These are phyloP conservation scores for Halictus ligatus DNA, from an alignment of 2,888 invertebrate genomes.

Conservation along the genomic window DNA sequence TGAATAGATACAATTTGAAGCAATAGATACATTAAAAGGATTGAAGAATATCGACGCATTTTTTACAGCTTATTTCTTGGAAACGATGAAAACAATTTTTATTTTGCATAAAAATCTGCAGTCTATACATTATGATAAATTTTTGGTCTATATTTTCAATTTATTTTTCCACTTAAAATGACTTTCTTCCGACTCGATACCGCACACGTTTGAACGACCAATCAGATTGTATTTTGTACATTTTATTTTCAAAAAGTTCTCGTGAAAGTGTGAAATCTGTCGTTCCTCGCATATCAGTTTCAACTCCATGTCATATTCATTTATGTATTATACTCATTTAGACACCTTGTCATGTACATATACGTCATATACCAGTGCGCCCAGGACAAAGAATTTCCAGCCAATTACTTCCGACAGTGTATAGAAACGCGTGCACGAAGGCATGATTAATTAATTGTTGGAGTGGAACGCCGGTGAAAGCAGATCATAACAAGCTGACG, in stretches of 20 bases:
- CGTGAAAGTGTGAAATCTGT: conserved; percentile 6
- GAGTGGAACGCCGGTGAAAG: conserved; percentile 43
- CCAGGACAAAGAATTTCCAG: conserved; percentile 19
- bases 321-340: not conserved
- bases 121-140: no score
- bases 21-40: no score
- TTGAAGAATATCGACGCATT: no score
- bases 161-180: not conserved
- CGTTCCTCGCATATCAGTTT: not conserved
- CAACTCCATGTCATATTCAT: not conserved
- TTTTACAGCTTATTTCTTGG: no score
- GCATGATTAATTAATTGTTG: conserved; percentile 43
- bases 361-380: not conserved
- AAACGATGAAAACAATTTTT: no score
- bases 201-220: not conserved
- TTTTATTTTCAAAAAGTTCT: not conserved
- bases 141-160: not conserved
- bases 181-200: not conserved
- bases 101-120: no score
- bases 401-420: conserved; percentile 31
- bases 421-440: conserved; percentile 20
- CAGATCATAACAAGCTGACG: conserved; percentile 41
- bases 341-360: not conserved
- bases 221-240: not conserved
- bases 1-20: no score